Percentiles rank a stretch among this genome's conserved stretches.
Conservation (phyloP, 2,888 invertebrate genomes). For the Sinodicranocentrus sp. region DNA sequence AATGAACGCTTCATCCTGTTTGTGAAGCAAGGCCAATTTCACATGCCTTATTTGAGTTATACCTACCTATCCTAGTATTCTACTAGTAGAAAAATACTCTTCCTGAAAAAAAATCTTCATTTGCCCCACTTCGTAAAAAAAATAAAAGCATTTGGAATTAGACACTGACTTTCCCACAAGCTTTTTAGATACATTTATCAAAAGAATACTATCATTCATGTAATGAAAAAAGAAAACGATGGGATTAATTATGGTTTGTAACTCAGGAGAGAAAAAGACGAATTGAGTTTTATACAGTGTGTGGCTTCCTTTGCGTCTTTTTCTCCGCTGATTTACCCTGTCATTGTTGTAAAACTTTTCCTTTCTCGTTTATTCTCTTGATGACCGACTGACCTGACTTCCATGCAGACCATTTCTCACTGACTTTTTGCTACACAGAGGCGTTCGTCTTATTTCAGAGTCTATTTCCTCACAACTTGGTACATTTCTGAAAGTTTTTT, state of each 20-base stretch:
- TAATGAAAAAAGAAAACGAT: too few relatives aligned
- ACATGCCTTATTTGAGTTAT: too few relatives aligned
- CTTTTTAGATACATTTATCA: too few relatives aligned
- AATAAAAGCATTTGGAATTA: neutral
- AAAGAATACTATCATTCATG: too few relatives aligned
- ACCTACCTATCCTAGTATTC: too few relatives aligned
- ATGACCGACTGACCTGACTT: slow-evolving; percentile 50
- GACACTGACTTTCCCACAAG: slow-evolving; percentile 1
- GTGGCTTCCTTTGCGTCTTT: neutral
- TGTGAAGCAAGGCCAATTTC: too few relatives aligned
- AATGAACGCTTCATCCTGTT: too few relatives aligned
- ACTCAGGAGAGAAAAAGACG: too few relatives aligned
- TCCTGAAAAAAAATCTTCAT: neutral
- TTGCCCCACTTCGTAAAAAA: neutral
- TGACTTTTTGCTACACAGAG: slow-evolving; percentile 4
- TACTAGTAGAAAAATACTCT: neutral
- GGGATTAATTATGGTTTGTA: too few relatives aligned
- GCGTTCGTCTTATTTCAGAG: too few relatives aligned
- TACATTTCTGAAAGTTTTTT: slow-evolving; percentile 3
- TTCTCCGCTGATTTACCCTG: neutral
- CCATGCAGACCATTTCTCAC: slow-evolving; percentile 11
- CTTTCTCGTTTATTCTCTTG: neutral
- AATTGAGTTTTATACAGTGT: too few relatives aligned
- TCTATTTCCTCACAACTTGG: neutral
- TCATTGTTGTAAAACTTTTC: slow-evolving; percentile 10